A percentile compares a stretch with the other conserved stretches of the same genome.
Conservation (phyloP, 1,140 invertebrate species). For the Himalopsyche phryganea region DNA sequence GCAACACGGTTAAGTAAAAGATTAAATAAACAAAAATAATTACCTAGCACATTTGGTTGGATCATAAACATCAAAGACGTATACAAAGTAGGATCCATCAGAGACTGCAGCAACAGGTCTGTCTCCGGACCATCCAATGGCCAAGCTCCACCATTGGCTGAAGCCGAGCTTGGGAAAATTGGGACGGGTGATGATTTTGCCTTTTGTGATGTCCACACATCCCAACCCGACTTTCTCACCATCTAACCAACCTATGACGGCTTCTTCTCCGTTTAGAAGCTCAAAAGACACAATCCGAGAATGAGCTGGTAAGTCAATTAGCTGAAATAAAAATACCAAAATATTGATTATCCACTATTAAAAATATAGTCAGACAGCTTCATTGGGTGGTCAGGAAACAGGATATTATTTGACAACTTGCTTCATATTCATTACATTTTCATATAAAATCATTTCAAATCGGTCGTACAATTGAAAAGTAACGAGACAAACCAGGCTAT, state of each 20-base stretch:
- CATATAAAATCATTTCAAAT: no score
- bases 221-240: constrained; percentile 3
- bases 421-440: no score
- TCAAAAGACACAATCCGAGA: constrained; percentile 41
- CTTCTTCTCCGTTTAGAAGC: constrained; percentile 42
- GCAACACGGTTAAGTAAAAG: no score
- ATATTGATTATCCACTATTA: background rate
- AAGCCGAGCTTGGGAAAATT: background rate
- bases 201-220: constrained; percentile 2
- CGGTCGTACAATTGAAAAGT: no score
- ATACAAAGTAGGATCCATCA: constrained; percentile 38
- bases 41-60: constrained; percentile 8
- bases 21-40: background rate
- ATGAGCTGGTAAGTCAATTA: constrained; percentile 38
- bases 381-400: no score
- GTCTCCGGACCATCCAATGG: constrained; percentile 41
- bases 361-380: no score
- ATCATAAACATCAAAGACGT: constrained; percentile 20
- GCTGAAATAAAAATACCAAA: constrained; percentile 38
- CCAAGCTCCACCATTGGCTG: constrained; percentile 29
- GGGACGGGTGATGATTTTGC: constrained; percentile 2
- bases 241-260: constrained; percentile 36
- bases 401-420: no score
- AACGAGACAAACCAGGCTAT: no score
- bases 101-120: constrained; percentile 43